Percentiles rank a stretch among this genome's conserved stretches.
Conservation (phyloP, 2,888 invertebrate genomes). For the Nomada ruficornis region DNA sequence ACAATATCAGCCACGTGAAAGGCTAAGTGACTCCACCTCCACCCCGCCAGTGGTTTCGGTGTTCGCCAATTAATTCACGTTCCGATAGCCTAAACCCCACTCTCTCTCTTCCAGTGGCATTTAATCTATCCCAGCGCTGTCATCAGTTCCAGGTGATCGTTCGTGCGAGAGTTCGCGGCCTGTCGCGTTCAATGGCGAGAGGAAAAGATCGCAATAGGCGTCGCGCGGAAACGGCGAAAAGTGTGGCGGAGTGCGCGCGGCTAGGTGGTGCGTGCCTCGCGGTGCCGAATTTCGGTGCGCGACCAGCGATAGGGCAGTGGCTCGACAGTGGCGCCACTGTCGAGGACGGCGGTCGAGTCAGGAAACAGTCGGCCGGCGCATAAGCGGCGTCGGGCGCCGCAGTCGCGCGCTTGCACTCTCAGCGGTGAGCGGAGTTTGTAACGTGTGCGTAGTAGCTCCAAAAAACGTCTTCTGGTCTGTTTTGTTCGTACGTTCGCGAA, state of each 20-base stretch:
- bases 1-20: not conserved
- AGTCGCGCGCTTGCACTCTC: conserved; percentile 82
- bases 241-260: not conserved
- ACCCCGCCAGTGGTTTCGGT: not conserved
- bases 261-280: conserved; percentile 2
- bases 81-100: not conserved
- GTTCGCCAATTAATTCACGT: not conserved
- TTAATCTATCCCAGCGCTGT: not conserved
- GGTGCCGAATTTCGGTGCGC: conserved; percentile 38
- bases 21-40: conserved; percentile 1
- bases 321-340: conserved; percentile 72
- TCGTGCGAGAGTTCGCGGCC: not conserved
- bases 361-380: conserved; percentile 77
- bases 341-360: conserved; percentile 63
- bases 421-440: conserved; percentile 76
- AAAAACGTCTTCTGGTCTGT: conserved; percentile 41
- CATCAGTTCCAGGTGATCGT: conserved; percentile 3
- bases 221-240: conserved; percentile 19
- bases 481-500: conserved; percentile 29
- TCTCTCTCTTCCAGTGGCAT: not conserved
- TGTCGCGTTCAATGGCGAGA: conserved; percentile 3
- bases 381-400: conserved; percentile 75
- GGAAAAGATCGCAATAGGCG: not conserved
- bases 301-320: conserved; percentile 52
- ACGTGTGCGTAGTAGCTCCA: conserved; percentile 57